A percentile compares a stretch with the other conserved stretches of the same genome.
These are phyloP conservation scores for Meiosimyza decipiens DNA, from an alignment of 2,888 invertebrate species.

Conservation along the genomic window DNA sequence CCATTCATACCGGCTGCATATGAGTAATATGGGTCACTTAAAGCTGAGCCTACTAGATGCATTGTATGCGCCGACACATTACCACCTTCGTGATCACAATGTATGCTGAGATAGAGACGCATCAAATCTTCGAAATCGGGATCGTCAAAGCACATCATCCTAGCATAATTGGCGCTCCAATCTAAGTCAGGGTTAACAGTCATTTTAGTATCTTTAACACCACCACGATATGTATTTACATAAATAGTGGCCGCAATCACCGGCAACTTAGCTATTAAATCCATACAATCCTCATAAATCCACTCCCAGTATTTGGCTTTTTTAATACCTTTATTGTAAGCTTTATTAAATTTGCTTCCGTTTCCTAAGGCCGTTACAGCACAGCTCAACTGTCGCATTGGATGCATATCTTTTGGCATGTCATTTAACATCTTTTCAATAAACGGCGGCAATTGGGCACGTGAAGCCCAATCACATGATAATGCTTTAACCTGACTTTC, in stretches of 20 bases:
- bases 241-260: conserved; percentile 77
- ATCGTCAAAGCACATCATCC: conserved; percentile 66
- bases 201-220: conserved; percentile 11
- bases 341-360: conserved; percentile 81
- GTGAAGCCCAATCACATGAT: conserved; percentile 77
- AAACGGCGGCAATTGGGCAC: conserved; percentile 73
- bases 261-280: conserved; percentile 83
- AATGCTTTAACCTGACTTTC: conserved; percentile 76
- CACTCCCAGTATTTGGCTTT: conserved; percentile 80
- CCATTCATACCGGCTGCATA: conserved; percentile 85
- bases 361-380: conserved; percentile 81
- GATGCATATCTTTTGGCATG: conserved; percentile 71
- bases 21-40: conserved; percentile 83
- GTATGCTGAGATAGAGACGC: conserved; percentile 82
- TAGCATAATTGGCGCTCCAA: conserved; percentile 72
- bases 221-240: conserved; percentile 67
- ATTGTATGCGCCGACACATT: conserved; percentile 87
- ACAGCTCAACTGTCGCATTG: conserved; percentile 84
- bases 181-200: conserved; percentile 33
- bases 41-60: conserved; percentile 83
- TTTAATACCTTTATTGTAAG: conserved; percentile 72
- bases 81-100: conserved; percentile 84
- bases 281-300: conserved; percentile 83
- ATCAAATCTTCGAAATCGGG: conserved; percentile 65
- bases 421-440: conserved; percentile 66